phyloP scores from a whole-genome alignment of 2,888 invertebrate genomes.

The Bimastos eiseni region DNA sequence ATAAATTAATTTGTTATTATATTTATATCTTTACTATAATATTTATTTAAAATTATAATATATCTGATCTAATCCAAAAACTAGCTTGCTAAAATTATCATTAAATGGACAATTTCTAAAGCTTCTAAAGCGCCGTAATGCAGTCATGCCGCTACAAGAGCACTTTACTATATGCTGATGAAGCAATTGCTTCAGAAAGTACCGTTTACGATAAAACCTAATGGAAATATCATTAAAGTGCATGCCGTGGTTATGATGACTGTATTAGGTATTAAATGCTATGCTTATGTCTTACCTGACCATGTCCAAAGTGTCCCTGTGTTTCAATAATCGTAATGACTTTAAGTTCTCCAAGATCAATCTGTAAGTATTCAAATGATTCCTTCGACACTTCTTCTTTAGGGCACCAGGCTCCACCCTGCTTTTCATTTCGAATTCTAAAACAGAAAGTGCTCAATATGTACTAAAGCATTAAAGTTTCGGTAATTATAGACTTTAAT shows the following conservation, averaged over 20 bases:
- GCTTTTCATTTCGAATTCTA: conserved; percentile 67
- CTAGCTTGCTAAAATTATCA: too few species aligned
- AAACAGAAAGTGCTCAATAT: conserved; percentile 16
- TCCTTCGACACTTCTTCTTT: conserved; percentile 72
- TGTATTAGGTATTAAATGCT: neutral
- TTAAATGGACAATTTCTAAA: too few species aligned
- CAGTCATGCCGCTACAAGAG: too few species aligned
- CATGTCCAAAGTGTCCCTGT: conserved; percentile 89
- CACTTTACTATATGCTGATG: too few species aligned
- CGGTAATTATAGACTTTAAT: neutral
- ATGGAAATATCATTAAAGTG: neutral
- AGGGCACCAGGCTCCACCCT: conserved; percentile 93
- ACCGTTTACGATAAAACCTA: neutral
- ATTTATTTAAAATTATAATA: too few species aligned
- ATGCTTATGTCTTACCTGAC: conserved; percentile 63
- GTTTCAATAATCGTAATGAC: conserved; percentile 83
- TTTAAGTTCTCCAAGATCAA: conserved; percentile 76
- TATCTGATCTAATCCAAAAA: neutral
- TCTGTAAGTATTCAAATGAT: conserved; percentile 78
- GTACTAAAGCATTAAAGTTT: neutral
- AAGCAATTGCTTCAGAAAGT: neutral
- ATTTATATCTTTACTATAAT: too few species aligned
- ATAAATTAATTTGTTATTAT: neutral
- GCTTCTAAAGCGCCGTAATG: too few species aligned
- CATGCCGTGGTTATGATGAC: neutral